phyloP scores from a whole-genome alignment of 2,797 vertebrate species.

The Aeoliscus strigatus region DNA sequence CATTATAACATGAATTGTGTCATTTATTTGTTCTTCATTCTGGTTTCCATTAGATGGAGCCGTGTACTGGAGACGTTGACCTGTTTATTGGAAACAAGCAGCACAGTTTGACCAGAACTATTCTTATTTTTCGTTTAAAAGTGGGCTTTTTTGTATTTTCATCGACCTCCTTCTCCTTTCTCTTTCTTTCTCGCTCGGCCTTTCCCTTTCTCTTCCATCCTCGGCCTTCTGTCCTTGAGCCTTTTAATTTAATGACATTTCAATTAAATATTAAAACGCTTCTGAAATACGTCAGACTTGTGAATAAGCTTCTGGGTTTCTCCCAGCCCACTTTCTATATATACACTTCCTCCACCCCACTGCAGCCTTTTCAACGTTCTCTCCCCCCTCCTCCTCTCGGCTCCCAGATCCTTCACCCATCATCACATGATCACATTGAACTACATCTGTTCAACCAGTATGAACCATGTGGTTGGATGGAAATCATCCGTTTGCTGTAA shows the following conservation, averaged over 20 bases:
- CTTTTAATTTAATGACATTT: constrained; percentile 67
- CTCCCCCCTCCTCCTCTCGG: background rate
- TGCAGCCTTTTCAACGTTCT: background rate
- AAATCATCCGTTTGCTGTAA: too few relatives aligned
- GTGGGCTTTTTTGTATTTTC: too few relatives aligned
- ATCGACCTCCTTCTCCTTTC: constrained; percentile 2
- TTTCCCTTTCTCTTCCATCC: constrained; percentile 10
- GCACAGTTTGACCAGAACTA: too few relatives aligned
- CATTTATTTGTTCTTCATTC: too few relatives aligned
- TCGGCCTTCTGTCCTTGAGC: constrained; percentile 41
- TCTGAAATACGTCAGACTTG: constrained; percentile 67
- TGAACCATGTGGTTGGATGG: too few relatives aligned
- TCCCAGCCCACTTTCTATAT: constrained; percentile 29
- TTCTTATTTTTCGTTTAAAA: too few relatives aligned
- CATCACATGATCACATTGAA: constrained; percentile 35
- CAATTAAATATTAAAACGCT: constrained; percentile 75
- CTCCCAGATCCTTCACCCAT: constrained; percentile 10
- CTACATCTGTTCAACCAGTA: too few relatives aligned
- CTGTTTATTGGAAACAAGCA: too few relatives aligned
- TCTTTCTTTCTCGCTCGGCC: background rate
- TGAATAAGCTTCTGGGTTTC: constrained; percentile 57
- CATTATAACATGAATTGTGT: too few relatives aligned
- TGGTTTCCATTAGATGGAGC: too few relatives aligned
- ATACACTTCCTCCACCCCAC: constrained; percentile 10
- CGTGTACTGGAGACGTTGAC: too few relatives aligned